Evolutionary conservation across 2,113 vertebrate species (phyloP), one percentile per base, ranked within the genome.

Genomic region (Accipiter virgatus): DNA sequence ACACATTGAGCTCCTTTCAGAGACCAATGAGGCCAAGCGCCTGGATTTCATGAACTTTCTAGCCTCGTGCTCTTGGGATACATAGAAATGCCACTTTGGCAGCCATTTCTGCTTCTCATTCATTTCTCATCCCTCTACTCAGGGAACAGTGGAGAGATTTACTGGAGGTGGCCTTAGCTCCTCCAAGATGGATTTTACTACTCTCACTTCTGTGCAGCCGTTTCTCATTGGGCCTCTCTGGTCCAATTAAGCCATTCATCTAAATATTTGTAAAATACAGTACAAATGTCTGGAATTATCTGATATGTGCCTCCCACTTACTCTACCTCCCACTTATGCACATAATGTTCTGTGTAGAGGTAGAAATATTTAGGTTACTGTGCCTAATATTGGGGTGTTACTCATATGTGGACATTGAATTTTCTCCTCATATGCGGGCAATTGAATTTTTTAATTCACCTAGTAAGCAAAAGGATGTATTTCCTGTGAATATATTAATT

Each of bases 291-390:
- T 67, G 59, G 34, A 23, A 62, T 11, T 9, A 32, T n/a, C 50
- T 56, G 15, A 2, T 8, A 8, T 45, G 48, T 36, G 2, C 86
- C 71, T 72, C 52, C 75, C 7, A 2, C 61, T 65, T 52, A 12
- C 52, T 66, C 52, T 32, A 2, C 45, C 38, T 77, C 59, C 56
- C n/a, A 3, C 43, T 56, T 16, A 2, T 1, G 20, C 52, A 16
- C 18, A 0, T 31, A 0, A 0, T 1, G 6, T 16, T 62, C 48
- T 67, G 21, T 12, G 0, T 3, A 34, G 8, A 67, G 42, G 58
- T 36, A 38, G 81, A 29, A 93, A 18, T 27, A 11, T n/a, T 65
- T 11, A 2, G 25, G 8, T 53, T 53, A 3, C 25, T 53, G 9
- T 83, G 26, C 59, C 61, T 66, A 1, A 26, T 20, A 1, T 2